Evolutionary conservation across 2,797 vertebrate genomes (phyloP), one percentile per base, ranked within the genome.

Genomic region (Brotula barbata): DNA sequence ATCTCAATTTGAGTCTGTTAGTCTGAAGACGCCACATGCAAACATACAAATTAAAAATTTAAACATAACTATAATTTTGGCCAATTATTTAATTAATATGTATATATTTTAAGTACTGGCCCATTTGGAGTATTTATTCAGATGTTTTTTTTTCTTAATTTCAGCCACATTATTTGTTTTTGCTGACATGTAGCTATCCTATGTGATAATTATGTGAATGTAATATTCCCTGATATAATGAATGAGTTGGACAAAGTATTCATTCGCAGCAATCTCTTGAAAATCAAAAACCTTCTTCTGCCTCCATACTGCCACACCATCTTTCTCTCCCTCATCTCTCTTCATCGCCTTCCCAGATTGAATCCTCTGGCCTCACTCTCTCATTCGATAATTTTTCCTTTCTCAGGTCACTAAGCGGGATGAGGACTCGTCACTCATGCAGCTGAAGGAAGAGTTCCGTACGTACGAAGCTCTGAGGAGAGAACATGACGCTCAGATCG

Each of bases 391-490:
- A 8, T 48, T 48, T 11, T 1, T 13, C 28, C 31, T 54, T n/a
- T 13, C 20, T 12, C 72, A 98, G 96, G 96, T 98, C 83, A 98
- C 96, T 23, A 98, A 98, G 90, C 94, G 96, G 7, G 96, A 98
- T 50, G 96, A 98, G 81, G 96, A 98, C 87, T 98, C 96, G 63
- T 98, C 96, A 1, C 88, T 98, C 79, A 98, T 98, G 96, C 95
- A 98, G 70, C 88, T 98, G 65, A 98, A 97, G 63, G 96, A 98
- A 67, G 96, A 98, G 84, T 98, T 98, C 80, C 92, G 96, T 11
- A 95, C 94, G 9, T 97, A 98, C 0, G 96, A 98, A 74, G 95
- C 96, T 7, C 87, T 98, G 56, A 89, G 96, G 42, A 92, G 96
- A n/a, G 96, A 98, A 52, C 96, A 98, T 1, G 96, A 98, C 5